Evolutionary conservation across 1,140 invertebrate genomes (phyloP), one percentile per base, ranked within the genome.

Genomic region (Caenorhabditis briggsae): DNA sequence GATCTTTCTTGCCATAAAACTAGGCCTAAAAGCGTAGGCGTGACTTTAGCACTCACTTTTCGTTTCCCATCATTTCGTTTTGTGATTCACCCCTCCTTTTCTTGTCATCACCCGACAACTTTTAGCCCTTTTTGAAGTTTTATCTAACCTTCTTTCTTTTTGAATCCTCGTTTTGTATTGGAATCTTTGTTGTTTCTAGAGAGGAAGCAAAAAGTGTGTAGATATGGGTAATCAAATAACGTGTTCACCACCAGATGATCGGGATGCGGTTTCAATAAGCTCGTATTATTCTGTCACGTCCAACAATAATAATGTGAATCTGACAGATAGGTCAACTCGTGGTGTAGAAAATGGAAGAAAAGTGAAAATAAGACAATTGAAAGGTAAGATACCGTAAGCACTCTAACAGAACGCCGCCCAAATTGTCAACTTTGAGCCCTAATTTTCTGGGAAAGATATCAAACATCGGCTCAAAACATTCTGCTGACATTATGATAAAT

Each of bases 11-110:
- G 23, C 33, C 33, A 16, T 61, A 53, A 78, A 23, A n/a, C 70
- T 50, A 12, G 70, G 43, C 43, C 65, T 46, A n/a, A 48, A 70
- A 70, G 70, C 46, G 46, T 41, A 78, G 70, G 70, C 46, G 64
- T 25, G 23, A 33, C 33, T 70, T 33, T 23, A 1, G 20, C 70
- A 78, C 70, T 78, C 70, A 78, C 70, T 78, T 78, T 78, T 78
- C 70, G 46, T 78, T 78, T 78, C 70, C 70, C 70, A 78, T 78
- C 70, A 18, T 70, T 70, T 70, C 43, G 65, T 70, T 70, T 70
- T 70, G 70, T 78, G 70, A 78, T 78, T 78, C 50, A 50, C 46
- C 46, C 14, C 70, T 11, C 5, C 50, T 2, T 23, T 18, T 78
- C 33, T 78, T 23, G 48, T 50, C 46, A 33, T 33, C 43, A 78